phyloP scores from a whole-genome alignment of 2,888 invertebrate species.

The Callyntrura guangdongensis region DNA sequence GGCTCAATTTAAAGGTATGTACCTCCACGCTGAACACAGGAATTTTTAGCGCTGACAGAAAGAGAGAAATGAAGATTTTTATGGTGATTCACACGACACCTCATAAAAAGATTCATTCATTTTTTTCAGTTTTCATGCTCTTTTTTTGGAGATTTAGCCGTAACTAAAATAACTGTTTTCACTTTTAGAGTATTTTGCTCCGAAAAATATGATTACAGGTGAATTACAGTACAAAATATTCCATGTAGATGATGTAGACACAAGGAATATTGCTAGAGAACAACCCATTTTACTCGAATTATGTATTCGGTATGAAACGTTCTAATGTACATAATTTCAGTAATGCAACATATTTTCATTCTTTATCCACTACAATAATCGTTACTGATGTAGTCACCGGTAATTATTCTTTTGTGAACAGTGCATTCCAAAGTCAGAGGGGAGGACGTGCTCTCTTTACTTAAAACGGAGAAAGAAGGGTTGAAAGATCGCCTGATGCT shows the following conservation, averaged over 20 bases:
- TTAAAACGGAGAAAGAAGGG: not conserved
- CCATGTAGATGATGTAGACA: too few species aligned
- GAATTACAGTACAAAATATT: too few species aligned
- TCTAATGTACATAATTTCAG: slow-evolving; percentile 28
- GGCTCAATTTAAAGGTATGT: slow-evolving; percentile 16
- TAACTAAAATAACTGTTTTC: not conserved
- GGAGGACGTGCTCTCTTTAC: not conserved
- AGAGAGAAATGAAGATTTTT: slow-evolving; percentile 38
- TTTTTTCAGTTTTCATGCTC: too few species aligned
- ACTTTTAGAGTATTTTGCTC: too few species aligned
- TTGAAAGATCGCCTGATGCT: slow-evolving; percentile 3
- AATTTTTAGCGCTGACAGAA: not conserved
- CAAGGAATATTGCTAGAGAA: not conserved
- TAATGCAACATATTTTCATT: not conserved
- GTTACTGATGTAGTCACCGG: too few species aligned
- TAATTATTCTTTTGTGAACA: not conserved
- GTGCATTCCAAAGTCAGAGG: slow-evolving; percentile 46
- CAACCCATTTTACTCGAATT: not conserved
- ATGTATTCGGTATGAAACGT: not conserved
- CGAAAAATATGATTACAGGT: not conserved
- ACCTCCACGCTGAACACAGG: not conserved
- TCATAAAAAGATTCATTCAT: slow-evolving; percentile 64
- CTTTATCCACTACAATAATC: too few species aligned
- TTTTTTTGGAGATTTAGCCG: too few species aligned
- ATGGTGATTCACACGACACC: slow-evolving; percentile 76